phyloP scores from a whole-genome alignment of 2,797 vertebrate genomes.

The Gallirallus australis region DNA sequence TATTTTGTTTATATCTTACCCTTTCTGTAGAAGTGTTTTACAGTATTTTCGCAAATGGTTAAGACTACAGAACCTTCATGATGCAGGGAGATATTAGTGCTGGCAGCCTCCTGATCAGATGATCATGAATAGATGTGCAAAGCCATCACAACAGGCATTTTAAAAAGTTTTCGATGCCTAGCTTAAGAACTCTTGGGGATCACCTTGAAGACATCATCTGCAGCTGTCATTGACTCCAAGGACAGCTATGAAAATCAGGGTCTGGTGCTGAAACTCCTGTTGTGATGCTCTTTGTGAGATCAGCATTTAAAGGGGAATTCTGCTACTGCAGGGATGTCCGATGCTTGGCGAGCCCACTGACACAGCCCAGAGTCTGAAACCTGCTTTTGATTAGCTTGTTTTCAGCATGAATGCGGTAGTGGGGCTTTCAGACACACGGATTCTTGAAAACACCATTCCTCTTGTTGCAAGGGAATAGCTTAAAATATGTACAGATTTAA shows the following conservation, averaged over 20 bases:
- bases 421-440: neutral
- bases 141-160: neutral
- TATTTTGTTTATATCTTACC: neutral
- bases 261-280: neutral
- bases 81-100: neutral
- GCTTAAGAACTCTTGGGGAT: neutral
- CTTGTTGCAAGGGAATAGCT: neutral
- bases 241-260: neutral
- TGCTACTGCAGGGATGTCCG: neutral
- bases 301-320: neutral
- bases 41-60: neutral
- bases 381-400: neutral
- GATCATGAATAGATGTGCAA: neutral
- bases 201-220: neutral
- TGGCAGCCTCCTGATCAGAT: neutral
- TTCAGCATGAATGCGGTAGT: neutral
- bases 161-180: neutral
- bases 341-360: neutral
- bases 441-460: neutral
- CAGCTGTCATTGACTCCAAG: neutral
- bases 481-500: neutral
- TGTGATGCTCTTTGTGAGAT: neutral
- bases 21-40: neutral
- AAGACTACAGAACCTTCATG: neutral
- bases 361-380: neutral